These are phyloP conservation scores for Harpagifer antarcticus DNA, from an alignment of 2,797 vertebrate species.

Conservation along the genomic window DNA sequence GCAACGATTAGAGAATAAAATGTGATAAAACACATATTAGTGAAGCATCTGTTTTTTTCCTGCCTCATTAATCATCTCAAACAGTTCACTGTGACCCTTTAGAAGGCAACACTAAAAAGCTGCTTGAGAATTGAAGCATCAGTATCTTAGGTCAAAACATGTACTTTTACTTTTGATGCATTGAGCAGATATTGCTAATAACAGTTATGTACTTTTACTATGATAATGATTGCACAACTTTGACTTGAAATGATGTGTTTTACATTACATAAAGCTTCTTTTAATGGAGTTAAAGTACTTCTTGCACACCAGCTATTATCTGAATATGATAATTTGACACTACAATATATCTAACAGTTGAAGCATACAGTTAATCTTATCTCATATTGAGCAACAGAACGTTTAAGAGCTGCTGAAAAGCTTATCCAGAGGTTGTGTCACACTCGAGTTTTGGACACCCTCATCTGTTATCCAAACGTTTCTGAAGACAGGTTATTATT, in stretches of 20 bases:
- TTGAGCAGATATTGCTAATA: not conserved
- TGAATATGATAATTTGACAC: constrained; percentile 17
- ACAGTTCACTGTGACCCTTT: not conserved
- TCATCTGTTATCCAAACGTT: constrained; percentile 52
- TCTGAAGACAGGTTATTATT: constrained; percentile 36
- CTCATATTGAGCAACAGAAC: constrained; percentile 60
- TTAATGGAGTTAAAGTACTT: not conserved
- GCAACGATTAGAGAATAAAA: not conserved
- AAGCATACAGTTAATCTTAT: constrained; percentile 52
- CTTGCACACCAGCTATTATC: not conserved
- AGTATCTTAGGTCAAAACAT: not conserved
- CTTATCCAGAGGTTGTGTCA: constrained; percentile 34
- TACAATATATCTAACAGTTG: constrained; percentile 31
- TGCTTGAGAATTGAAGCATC: not conserved
- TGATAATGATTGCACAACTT: not conserved
- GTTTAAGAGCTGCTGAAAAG: constrained; percentile 35
- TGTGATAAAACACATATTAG: not conserved
- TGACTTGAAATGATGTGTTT: not conserved
- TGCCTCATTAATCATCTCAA: constrained; percentile 11
- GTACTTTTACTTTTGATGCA: not conserved
- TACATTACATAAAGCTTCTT: not conserved
- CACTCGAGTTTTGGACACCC: constrained; percentile 20
- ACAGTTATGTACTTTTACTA: not conserved
- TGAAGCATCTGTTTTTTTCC: not conserved
- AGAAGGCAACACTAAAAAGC: not conserved